Base-by-base conservation (phyloP, 1,140 invertebrate genomes). In the Neocloeon triangulifer region DNA sequence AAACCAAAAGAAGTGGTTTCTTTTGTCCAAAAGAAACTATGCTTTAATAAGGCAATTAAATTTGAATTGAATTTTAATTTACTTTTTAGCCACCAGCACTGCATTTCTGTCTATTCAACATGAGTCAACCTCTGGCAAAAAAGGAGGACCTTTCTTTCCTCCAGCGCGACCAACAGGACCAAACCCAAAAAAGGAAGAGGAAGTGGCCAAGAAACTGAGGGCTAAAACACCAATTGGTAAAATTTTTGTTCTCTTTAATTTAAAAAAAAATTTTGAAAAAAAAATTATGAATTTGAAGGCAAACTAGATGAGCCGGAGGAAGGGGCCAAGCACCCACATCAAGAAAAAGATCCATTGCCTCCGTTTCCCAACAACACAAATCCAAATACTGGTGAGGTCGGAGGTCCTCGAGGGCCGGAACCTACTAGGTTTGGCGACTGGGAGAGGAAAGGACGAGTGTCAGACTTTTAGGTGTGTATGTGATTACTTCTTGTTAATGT, bases 371-470 rank as follows among this genome's bases (percentile, higher is more conserved):
- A 94, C 51, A 69, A 79, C 43, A 73, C 56, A 6, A 97, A 98
- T 58, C 91, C 89, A 6, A 43, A 69, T 36, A 97, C 92, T 13
- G 94, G 89, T 10, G 91, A 97, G 62, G 56, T 85, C 35, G 82
- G 82, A 37, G 94, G 95, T 8, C 95, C 94, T 7, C 62, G 66
- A 46, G 95, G 95, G 14, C 94, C 91, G 2, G 94, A 99, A 60
- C 95, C 95, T 19, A 98, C 95, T 19, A 64, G 94, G 41, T 99
- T 94, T 59, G 94, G 92, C 4, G 95, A 98, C 59, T 99, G 95
- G 94, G 95, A 99, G 51, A 64, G 92, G 39, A 99, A 98, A 59
- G 95, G 95, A 35, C 61, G 92, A 48, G 86, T 94, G 9, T 67
- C 81, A 7, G 94, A 99, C 57, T 99, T 98, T 59, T 95, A 66